Conservation (phyloP, 2,113 vertebrate species). For the Crypturellus undulatus region DNA sequence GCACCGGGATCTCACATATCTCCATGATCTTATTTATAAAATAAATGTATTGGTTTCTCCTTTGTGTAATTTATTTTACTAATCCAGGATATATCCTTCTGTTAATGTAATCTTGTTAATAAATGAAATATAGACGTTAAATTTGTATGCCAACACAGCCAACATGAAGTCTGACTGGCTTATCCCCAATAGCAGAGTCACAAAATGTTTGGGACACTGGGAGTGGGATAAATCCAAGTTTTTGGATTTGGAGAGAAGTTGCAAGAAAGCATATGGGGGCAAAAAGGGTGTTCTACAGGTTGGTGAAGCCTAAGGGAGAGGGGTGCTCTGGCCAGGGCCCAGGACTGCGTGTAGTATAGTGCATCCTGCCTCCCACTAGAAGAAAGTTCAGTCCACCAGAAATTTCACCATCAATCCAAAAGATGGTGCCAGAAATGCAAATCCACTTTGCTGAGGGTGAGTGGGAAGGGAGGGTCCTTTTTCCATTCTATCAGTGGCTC, state of each 20-base stretch:
- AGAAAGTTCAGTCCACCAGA: neutral
- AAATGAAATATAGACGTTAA: neutral
- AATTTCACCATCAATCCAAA: neutral
- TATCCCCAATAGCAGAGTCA: neutral
- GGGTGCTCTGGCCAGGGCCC: neutral
- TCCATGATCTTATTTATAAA: neutral
- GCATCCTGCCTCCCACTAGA: neutral
- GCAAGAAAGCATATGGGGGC: neutral
- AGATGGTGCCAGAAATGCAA: neutral
- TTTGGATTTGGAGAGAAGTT: neutral
- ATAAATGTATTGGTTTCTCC: neutral
- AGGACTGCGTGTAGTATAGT: neutral
- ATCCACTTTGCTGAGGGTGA: neutral
- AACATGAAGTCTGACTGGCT: neutral
- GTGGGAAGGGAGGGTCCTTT: neutral
- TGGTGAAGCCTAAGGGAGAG: neutral
- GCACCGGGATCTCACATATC: fast-evolving
- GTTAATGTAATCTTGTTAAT: neutral
- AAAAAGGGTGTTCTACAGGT: neutral
- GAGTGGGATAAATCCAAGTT: neutral
- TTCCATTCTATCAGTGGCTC: neutral
- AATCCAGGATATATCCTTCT: neutral
- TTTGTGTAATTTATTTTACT: neutral
- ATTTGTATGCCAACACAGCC: neutral
- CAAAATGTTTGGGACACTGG: neutral